Percentiles rank a stretch among this genome's conserved stretches.
phyloP scores from a whole-genome alignment of 2,113 vertebrate species.

The Galbula dea region DNA sequence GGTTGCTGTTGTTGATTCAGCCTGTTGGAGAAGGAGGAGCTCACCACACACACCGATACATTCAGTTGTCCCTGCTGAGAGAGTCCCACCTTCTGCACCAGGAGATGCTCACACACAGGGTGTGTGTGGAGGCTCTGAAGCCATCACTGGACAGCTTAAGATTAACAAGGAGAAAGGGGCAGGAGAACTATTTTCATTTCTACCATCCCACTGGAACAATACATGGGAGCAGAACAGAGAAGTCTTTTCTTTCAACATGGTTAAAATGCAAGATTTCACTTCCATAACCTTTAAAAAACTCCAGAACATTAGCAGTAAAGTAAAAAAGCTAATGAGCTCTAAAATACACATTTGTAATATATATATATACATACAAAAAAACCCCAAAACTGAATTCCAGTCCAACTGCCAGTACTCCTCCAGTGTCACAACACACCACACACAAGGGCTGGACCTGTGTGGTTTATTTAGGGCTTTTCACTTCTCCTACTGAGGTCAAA shows the following conservation, averaged over 20 bases:
- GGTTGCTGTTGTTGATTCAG: not conserved
- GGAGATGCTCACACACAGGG: not conserved
- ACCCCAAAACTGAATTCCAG: not conserved
- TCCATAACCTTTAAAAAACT: not conserved
- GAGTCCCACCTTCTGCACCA: not conserved
- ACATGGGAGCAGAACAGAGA: not conserved
- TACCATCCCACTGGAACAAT: not conserved
- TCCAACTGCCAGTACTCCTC: not conserved
- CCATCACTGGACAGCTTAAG: not conserved
- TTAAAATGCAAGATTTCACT: not conserved
- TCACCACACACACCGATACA: rapidly evolving
- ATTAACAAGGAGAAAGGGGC: not conserved
- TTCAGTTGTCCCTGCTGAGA: rapidly evolving
- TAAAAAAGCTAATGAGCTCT: not conserved
- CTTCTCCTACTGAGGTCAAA: not conserved
- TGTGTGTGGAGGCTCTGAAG: not conserved
- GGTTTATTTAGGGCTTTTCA: not conserved
- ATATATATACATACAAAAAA: not conserved
- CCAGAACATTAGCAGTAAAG: not conserved
- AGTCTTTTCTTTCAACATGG: not conserved
- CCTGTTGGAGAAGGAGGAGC: not conserved
- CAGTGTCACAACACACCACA: not conserved
- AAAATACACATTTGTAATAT: not conserved
- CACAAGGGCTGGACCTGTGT: not conserved
- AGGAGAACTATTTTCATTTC: not conserved